Conservation (phyloP, 1,140 invertebrate genomes). For the Dendrolimus kikuchii region DNA sequence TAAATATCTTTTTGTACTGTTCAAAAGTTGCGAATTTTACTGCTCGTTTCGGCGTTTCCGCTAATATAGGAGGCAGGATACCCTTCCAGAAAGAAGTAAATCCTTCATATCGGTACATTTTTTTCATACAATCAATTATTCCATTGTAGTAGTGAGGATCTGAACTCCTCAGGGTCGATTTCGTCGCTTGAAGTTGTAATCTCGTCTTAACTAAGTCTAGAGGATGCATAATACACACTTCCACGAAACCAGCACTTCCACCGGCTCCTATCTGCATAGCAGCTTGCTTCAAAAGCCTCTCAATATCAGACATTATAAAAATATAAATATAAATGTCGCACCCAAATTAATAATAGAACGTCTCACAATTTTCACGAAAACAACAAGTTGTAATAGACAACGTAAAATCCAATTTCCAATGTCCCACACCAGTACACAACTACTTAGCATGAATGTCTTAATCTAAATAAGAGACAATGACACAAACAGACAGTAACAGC, state of each 20-base stretch:
- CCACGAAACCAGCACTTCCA: constrained; percentile 92
- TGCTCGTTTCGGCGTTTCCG: constrained; percentile 95
- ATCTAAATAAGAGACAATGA: neutral
- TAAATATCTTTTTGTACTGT: constrained; percentile 90
- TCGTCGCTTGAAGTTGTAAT: constrained; percentile 54
- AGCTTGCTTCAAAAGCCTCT: constrained; percentile 78
- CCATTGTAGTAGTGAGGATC: constrained; percentile 83
- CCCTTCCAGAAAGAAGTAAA: constrained; percentile 91
- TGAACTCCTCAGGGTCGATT: constrained; percentile 43
- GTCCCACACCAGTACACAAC: no score
- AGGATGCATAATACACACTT: constrained; percentile 97
- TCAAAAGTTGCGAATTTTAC: constrained; percentile 96
- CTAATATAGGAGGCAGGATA: constrained; percentile 91
- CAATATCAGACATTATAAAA: constrained; percentile 56
- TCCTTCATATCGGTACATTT: constrained; percentile 91
- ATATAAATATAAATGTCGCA: neutral
- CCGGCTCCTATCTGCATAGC: constrained; percentile 90
- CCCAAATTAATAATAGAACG: no score
- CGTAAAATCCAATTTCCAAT: no score
- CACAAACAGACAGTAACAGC: neutral
- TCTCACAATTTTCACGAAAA: no score
- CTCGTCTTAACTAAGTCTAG: constrained; percentile 92
- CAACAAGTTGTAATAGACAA: no score
- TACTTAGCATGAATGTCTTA: constrained; percentile 7
- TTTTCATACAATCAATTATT: constrained; percentile 88